Conservation (phyloP, 2,888 invertebrate genomes). For the Meiosimyza platycephala region DNA sequence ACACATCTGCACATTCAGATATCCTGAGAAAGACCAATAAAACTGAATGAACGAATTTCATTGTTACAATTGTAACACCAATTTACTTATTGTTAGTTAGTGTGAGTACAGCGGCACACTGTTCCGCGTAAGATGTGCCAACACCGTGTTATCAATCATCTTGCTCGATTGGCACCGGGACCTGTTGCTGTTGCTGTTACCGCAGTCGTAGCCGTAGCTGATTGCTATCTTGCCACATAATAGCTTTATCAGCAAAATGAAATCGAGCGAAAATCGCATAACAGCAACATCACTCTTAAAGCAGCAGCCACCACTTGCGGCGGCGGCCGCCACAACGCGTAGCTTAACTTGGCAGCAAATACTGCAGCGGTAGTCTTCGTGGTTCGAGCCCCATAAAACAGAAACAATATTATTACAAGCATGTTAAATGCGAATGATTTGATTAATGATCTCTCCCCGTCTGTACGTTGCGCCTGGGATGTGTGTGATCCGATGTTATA, state of each 20-base stretch:
- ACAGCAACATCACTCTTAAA: slow-evolving; percentile 28
- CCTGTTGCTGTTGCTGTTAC: neutral
- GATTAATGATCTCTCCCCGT: slow-evolving; percentile 59
- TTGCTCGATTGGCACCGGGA: slow-evolving; percentile 18
- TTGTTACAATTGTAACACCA: too few relatives aligned
- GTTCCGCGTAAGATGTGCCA: slow-evolving; percentile 1
- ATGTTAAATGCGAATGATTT: slow-evolving; percentile 50
- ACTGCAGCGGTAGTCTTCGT: neutral
- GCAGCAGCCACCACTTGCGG: slow-evolving; percentile 26
- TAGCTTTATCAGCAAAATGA: slow-evolving; percentile 61
- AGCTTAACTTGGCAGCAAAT: too few relatives aligned
- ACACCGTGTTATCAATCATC: slow-evolving; percentile 40
- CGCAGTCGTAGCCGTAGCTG: slow-evolving; percentile 21
- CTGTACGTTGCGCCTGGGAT: neutral
- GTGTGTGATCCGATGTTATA: slow-evolving; percentile 26
- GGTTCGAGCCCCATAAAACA: slow-evolving; percentile 27
- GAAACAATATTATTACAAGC: slow-evolving; percentile 38
- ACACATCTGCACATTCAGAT: too few relatives aligned
- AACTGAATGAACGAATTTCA: too few relatives aligned
- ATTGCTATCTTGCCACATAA: slow-evolving; percentile 55
- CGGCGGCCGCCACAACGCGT: slow-evolving; percentile 21
- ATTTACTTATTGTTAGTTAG: too few relatives aligned
- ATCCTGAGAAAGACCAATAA: too few relatives aligned
- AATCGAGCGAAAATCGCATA: slow-evolving; percentile 46
- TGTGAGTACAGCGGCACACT: too few relatives aligned